Evolutionary conservation across 1,140 invertebrate genomes (phyloP).

Genomic region (Artemia franciscana): DNA sequence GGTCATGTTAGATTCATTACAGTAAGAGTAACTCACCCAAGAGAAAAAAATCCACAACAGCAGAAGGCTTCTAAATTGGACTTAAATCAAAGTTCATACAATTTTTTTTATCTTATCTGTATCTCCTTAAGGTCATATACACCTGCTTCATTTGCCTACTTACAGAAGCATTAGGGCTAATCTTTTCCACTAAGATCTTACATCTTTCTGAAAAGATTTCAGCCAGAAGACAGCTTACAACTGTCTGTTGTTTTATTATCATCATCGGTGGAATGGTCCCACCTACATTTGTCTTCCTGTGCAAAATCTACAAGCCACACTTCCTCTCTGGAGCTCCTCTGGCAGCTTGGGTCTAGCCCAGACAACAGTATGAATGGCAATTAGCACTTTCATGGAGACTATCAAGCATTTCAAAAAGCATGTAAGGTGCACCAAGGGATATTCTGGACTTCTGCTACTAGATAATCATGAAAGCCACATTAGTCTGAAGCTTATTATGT

Average conservation of each 20-base stretch:
- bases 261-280: constrained; percentile 19
- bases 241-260: constrained; percentile 18
- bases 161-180: too few relatives aligned
- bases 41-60: too few relatives aligned
- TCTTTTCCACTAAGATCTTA: too few relatives aligned
- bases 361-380: background rate
- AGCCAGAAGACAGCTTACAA: constrained; percentile 19
- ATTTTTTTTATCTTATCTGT: too few relatives aligned
- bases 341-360: background rate
- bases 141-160: too few relatives aligned
- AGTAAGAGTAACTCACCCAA: too few relatives aligned
- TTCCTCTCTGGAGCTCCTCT: background rate
- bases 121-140: too few relatives aligned
- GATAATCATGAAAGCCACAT: background rate
- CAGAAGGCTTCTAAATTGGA: too few relatives aligned
- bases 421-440: background rate
- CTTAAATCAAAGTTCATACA: too few relatives aligned
- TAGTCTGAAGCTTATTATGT: background rate
- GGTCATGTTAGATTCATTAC: too few relatives aligned
- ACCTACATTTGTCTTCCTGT: constrained; percentile 19
- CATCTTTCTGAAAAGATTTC: too few relatives aligned
- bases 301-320: constrained; percentile 6
- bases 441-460: background rate
- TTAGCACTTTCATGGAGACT: background rate
- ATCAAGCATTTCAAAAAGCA: background rate